Percentiles rank a stretch among this genome's conserved stretches.
phyloP scores from a whole-genome alignment of 1,140 invertebrate genomes.

The Drosophila arawakana region DNA sequence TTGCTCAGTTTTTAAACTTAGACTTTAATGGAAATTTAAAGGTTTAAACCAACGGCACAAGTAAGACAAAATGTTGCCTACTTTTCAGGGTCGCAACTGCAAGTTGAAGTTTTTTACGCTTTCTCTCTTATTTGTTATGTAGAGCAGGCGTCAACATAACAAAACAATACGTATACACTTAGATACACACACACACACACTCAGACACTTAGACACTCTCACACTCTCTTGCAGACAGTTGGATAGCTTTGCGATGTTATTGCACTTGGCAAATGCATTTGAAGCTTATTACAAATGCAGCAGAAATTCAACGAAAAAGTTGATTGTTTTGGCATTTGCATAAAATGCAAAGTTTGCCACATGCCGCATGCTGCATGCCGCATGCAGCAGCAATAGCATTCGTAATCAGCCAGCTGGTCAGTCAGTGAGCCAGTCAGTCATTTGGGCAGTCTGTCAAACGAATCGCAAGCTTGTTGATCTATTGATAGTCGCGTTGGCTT shows the following conservation, averaged over 20 bases:
- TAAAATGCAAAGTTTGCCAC: slow-evolving; percentile 54
- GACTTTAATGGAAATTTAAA: too few relatives aligned
- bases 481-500: slow-evolving; percentile 60
- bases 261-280: slow-evolving; percentile 20
- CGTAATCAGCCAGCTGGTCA: slow-evolving; percentile 31
- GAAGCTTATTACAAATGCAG: slow-evolving; percentile 42
- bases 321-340: slow-evolving; percentile 73
- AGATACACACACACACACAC: background rate
- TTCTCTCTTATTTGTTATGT: too few relatives aligned
- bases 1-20: too few relatives aligned
- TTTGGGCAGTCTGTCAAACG: slow-evolving; percentile 14
- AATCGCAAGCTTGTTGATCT: slow-evolving; percentile 64
- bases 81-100: too few relatives aligned
- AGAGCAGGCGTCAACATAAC: too few relatives aligned
- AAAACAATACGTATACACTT: background rate
- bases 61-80: too few relatives aligned
- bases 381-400: slow-evolving; percentile 35
- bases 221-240: background rate
- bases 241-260: background rate
- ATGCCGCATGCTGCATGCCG: slow-evolving; percentile 13
- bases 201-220: background rate
- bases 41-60: too few relatives aligned
- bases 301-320: slow-evolving; percentile 57
- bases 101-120: too few relatives aligned
- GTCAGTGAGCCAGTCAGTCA: slow-evolving; percentile 21